Base-by-base conservation (phyloP, 2,888 invertebrate genomes). In the Tigriopus californicus region DNA sequence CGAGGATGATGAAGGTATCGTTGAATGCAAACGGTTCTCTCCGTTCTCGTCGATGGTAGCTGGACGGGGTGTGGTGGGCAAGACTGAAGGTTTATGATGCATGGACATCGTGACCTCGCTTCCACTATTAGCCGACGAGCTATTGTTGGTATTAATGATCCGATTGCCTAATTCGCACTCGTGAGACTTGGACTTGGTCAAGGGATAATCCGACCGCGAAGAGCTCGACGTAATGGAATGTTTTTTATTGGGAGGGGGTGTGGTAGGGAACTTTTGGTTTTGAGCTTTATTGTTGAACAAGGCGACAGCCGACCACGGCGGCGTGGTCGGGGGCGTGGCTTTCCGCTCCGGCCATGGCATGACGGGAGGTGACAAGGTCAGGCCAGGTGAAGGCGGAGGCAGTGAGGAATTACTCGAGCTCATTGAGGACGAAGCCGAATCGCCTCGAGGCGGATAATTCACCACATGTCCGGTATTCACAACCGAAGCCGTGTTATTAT, bases 151-250 rank as follows among this genome's bases (percentile, higher is more conserved):
- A 15, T 73, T 73, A 65, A 80, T 80, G 62, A 77, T 74, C 66
- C 77, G 75, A 68, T 78, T 78, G 57, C 79, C 82, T 62, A 89
- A 76, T 71, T 90, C 89, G 13, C 87, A 88, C 74, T 91, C 91
- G 71, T 91, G 89, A 48, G 90, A 90, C 68, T 86, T 83, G 63
- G 90, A 90, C 73, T 90, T 89, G 61, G 84, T 86, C 65, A 91
- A 76, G 12, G 85, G 81, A 67, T 72, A 79, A 56, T 51, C 51
- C 20, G 52, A 24, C 15, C 20, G 15, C 6, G 42, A 41, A 68
- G 66, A 55, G 69, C 70, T 61, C 70, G 70, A 42, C 77, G 72
- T 58, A 76, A 73, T 66, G 80, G 81, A 73, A 33, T 80, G 82
- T 72, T 79, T 83, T 67, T 79, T 81, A 66, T 80, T 80, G 53